Percentiles rank a stretch among this genome's conserved stretches.
These are phyloP conservation scores for Sebastolobus altivelis DNA, from an alignment of 2,797 vertebrate genomes.

Conservation along the genomic window DNA sequence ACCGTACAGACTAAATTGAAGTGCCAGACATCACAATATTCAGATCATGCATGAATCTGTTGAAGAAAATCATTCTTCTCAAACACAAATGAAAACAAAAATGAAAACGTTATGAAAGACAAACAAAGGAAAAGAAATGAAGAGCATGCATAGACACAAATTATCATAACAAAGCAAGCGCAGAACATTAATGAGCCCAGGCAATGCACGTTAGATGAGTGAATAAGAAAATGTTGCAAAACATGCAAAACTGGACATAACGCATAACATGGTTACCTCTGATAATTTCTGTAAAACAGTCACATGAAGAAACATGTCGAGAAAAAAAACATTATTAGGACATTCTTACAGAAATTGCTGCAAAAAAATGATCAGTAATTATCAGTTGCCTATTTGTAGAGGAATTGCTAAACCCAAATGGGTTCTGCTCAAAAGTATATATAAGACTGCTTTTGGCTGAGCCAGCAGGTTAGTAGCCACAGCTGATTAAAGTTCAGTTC, in stretches of 20 bases:
- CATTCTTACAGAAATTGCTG: not conserved
- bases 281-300: conserved; percentile 55
- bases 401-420: not conserved
- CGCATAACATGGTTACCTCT: conserved; percentile 25
- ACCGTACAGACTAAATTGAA: conserved; percentile 4
- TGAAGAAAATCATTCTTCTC: not conserved
- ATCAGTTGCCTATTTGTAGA: not conserved
- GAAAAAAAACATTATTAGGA: not conserved
- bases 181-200: conserved; percentile 1
- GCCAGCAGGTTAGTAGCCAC: conserved; percentile 2
- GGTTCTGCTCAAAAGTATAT: not conserved
- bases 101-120: not conserved
- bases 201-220: not conserved
- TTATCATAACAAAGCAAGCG: not conserved
- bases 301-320: conserved; percentile 2
- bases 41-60: conserved; percentile 11
- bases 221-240: conserved; percentile 1
- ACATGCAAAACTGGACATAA: conserved; percentile 7
- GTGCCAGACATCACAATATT: not conserved
- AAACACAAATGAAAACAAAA: not conserved
- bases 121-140: not conserved
- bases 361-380: not conserved
- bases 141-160: not conserved
- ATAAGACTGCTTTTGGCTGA: conserved; percentile 7
- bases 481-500: conserved; percentile 21